Evolutionary conservation across 1,140 invertebrate species (phyloP).

Genomic region (Hycleus cichorii): DNA sequence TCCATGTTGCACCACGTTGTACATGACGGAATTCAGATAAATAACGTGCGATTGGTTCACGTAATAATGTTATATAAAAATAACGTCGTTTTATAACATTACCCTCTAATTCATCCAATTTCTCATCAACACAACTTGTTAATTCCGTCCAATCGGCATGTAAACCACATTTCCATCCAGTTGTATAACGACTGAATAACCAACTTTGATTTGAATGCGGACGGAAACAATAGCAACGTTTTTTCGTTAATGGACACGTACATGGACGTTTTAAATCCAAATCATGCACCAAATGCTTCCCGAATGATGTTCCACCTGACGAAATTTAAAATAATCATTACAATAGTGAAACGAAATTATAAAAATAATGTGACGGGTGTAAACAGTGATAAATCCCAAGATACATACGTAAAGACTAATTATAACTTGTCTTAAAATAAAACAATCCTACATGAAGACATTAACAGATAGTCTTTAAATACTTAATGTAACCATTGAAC

Average conservation of each 20-base stretch:
- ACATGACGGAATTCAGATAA: slow-evolving; percentile 61
- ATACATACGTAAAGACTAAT: too few species aligned
- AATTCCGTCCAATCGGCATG: slow-evolving; percentile 98
- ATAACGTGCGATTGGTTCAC: slow-evolving; percentile 75
- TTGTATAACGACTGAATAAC: slow-evolving; percentile 97
- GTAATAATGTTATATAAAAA: slow-evolving; percentile 92
- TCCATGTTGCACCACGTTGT: slow-evolving; percentile 96
- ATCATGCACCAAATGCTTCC: slow-evolving; percentile 88
- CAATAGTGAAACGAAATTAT: too few species aligned
- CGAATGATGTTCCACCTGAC: slow-evolving; percentile 83
- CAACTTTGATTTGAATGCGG: slow-evolving; percentile 87
- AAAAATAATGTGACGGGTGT: too few species aligned
- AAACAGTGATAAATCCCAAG: too few species aligned
- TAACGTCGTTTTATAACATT: slow-evolving; percentile 73
- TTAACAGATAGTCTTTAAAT: too few species aligned
- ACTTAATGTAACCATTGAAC: too few species aligned
- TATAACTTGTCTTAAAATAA: too few species aligned
- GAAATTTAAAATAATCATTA: neutral
- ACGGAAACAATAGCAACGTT: slow-evolving; percentile 87
- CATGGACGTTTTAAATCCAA: slow-evolving; percentile 81
- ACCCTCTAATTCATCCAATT: slow-evolving; percentile 80
- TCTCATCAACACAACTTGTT: slow-evolving; percentile 79
- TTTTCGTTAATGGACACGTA: slow-evolving; percentile 71
- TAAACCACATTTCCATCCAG: slow-evolving; percentile 97
- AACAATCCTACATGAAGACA: too few species aligned